Base-by-base conservation (phyloP, 2,113 vertebrate genomes). In the Anguilla japonica region DNA sequence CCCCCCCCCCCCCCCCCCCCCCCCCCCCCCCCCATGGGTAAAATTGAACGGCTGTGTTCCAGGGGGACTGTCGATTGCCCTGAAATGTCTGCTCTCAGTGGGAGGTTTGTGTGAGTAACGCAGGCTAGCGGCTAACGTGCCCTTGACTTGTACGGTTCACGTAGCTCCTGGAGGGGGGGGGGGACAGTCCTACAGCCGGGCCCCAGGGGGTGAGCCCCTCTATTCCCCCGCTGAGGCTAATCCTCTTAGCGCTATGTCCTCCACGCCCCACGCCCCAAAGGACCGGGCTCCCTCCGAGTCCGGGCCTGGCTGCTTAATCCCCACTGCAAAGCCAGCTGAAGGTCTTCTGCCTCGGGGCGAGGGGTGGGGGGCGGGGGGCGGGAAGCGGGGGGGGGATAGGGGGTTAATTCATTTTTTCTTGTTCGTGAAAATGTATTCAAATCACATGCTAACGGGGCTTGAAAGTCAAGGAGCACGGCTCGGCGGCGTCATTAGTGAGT, bases 211-310 rank as follows among this genome's bases (percentile, higher is more conserved):
- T 75, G 8, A 67, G 0, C n/a, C 9, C 9, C 29, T 26, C 26
- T 50, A 40, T 16, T 50, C 41, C 67, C 85, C 53, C 84, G 63
- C n/a, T 85, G 78, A 83, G 82, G 81, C 87, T 88, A 91, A 90
- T 88, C 87, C 41, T 41, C 84, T 87, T 88, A 87, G 87, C 86
- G 85, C 86, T 90, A 79, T 85, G 83, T 88, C 53, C 83, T 83
- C 81, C 79, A 79, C 78, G 83, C 80, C 40, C 88, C 83, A 81
- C 26, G 40, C 41, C 82, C 53, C 57, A 63, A 67, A 87, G 84
- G 63, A 84, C 67, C 56, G 15, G 39, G 29, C 78, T 41, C 0
- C 78, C 43, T 60, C 79, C n/a, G 85, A 85, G 57, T 67, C 81
- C 75, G 29, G 63, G 78, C 18, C 81, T 50, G 60, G 75, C 56